These are phyloP conservation scores for Rhagoletis zephyria DNA, from an alignment of 1,140 invertebrate genomes.

Conservation along the genomic window DNA sequence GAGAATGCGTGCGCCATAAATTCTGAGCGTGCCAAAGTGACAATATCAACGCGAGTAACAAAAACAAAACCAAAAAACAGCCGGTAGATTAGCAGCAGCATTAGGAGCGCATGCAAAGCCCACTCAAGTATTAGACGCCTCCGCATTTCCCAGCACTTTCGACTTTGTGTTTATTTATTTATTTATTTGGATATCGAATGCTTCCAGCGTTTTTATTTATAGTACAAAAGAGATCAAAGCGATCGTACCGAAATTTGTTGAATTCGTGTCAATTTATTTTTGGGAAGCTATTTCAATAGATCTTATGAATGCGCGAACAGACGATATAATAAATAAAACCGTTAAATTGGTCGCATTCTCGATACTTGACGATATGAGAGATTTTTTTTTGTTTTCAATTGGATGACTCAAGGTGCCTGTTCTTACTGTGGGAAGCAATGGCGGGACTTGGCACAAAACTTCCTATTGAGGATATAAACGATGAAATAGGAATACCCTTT, in stretches of 20 bases:
- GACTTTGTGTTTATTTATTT: slow-evolving; percentile 20
- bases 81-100: not conserved
- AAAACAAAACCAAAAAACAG: not conserved
- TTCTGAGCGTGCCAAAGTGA: not conserved
- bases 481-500: too few relatives aligned
- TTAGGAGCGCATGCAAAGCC: not conserved
- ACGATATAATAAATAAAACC: not conserved
- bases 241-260: not conserved
- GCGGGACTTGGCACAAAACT: too few relatives aligned
- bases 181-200: slow-evolving; percentile 13
- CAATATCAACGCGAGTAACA: slow-evolving; percentile 9
- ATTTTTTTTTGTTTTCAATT: too few relatives aligned
- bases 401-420: too few relatives aligned
- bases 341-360: not conserved
- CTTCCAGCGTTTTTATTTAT: not conserved
- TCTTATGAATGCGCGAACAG: not conserved
- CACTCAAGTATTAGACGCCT: not conserved
- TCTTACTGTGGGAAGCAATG: too few relatives aligned
- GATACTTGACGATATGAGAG: not conserved
- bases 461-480: too few relatives aligned
- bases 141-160: not conserved
- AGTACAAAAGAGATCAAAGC: not conserved
- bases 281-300: slow-evolving; percentile 11
- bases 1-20: not conserved
- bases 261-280: slow-evolving; percentile 2